Evolutionary conservation across 2,888 invertebrate genomes (phyloP).

Genomic region (Sthenelais limicola): DNA sequence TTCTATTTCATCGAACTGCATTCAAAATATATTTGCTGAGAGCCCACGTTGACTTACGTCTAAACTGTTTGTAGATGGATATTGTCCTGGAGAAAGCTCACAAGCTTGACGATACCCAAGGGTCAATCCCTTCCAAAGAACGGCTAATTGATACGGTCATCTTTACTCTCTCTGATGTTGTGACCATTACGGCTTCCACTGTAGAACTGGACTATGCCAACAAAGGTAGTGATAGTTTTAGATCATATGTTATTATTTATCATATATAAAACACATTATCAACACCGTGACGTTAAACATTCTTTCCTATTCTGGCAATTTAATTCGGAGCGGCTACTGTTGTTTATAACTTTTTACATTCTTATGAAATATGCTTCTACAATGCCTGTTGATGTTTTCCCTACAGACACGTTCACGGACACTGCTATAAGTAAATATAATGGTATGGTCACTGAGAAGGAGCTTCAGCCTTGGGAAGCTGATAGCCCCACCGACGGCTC

Average conservation of each 20-base stretch:
- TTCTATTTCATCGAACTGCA: too few relatives aligned
- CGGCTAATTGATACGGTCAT: conserved; percentile 85
- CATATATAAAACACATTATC: too few relatives aligned
- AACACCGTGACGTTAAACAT: too few relatives aligned
- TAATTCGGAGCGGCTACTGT: too few relatives aligned
- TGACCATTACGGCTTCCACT: conserved; percentile 86
- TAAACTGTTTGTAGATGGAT: conserved; percentile 81
- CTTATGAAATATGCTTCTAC: too few relatives aligned
- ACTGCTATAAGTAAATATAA: conserved; percentile 90
- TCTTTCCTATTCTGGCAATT: too few relatives aligned
- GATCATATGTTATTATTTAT: neutral
- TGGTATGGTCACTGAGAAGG: conserved; percentile 81
- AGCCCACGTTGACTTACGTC: too few relatives aligned
- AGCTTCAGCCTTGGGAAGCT: conserved; percentile 80
- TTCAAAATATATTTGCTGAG: too few relatives aligned
- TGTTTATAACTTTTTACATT: too few relatives aligned
- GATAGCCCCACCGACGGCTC: conserved; percentile 19
- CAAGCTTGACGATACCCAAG: conserved; percentile 76
- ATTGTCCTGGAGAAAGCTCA: conserved; percentile 90
- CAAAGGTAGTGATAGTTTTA: conserved; percentile 79
- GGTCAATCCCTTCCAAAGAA: conserved; percentile 74
- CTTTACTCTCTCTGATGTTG: conserved; percentile 87
- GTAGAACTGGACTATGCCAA: conserved; percentile 92
- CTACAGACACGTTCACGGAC: conserved; percentile 83
- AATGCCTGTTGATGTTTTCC: neutral